A percentile compares a stretch with the other conserved stretches of the same genome.
These are phyloP conservation scores for Morone saxatilis DNA, from an alignment of 2,113 vertebrate genomes.

Conservation along the genomic window DNA sequence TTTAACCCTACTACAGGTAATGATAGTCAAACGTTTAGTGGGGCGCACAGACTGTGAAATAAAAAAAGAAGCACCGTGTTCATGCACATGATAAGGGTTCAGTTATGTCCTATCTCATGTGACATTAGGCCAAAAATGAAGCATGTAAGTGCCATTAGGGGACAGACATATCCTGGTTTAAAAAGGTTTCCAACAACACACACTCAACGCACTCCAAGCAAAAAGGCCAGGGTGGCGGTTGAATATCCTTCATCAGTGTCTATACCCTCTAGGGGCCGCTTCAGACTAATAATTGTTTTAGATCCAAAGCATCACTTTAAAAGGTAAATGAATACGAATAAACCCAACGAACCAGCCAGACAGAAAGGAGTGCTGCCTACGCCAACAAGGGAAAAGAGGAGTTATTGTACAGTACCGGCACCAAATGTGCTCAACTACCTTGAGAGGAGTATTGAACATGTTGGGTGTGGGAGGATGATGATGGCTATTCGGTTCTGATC, in stretches of 20 bases:
- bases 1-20: no score
- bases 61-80: no score
- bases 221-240: no score
- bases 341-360: neutral
- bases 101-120: no score
- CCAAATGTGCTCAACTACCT: constrained; percentile 9
- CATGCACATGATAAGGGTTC: no score
- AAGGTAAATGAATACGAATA: neutral
- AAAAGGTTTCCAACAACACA: neutral
- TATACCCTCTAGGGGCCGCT: no score
- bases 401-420: neutral
- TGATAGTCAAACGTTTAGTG: no score
- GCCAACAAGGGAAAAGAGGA: neutral
- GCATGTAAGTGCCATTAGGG: neutral
- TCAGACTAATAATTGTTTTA: neutral
- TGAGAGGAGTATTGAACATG: constrained; percentile 17
- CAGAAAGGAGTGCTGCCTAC: neutral
- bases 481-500: constrained; percentile 1
- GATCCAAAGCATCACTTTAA: neutral
- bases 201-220: no score
- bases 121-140: neutral
- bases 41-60: no score
- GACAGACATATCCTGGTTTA: neutral
- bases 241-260: no score
- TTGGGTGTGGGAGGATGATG: constrained; percentile 44